Base-by-base conservation (phyloP, 2,797 vertebrate genomes). In the Phyllotis vaccarum region DNA sequence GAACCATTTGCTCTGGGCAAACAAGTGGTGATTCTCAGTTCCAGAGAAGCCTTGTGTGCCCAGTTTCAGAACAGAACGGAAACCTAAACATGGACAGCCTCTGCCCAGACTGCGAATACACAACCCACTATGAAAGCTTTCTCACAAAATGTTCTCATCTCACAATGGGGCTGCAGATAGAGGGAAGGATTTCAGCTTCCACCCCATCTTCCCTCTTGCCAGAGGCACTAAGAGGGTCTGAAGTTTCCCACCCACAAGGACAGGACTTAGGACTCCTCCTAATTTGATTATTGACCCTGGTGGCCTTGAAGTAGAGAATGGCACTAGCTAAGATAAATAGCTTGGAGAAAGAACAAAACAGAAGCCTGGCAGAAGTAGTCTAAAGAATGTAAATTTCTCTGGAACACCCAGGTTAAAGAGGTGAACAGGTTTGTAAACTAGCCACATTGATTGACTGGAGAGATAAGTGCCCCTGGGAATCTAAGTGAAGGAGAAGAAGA, bases 401-500 rank as follows among this genome's bases (percentile, higher is more conserved):
- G 37, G 68, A 81, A 89, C 56, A 54, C 62, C 64, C 49, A 29
- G 62, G 58, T 93, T 93, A 96, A 87, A 92, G 76, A 87, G 81
- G 43, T 46, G 62, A 93, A 29, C 66, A 75, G 6, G 94, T 90
- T 95, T 91, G 92, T 52, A 86, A 56, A 40, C 87, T 52, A 93
- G 91, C 62, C 90, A 70, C 58, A 64, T 52, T 97, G 97, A 98
- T 95, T 93, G 92, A 96, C 92, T 56, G 6, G 72, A 11, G 31
- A 96, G 97, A 97, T 97, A 98, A 98, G 66, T 92, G 89, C 91
- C 87, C 16, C 86, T 94, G 94, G 93, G 90, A 97, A 97, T 96
- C 74, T 64, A n/a, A 89, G 80, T 54, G 91, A 94, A 95, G 91
- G 37, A 89, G 80, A 37, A 94, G 95, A 95, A 90, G 93, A 97